phyloP scores from a whole-genome alignment of 2,888 invertebrate genomes.

The Trichacis sp. region DNA sequence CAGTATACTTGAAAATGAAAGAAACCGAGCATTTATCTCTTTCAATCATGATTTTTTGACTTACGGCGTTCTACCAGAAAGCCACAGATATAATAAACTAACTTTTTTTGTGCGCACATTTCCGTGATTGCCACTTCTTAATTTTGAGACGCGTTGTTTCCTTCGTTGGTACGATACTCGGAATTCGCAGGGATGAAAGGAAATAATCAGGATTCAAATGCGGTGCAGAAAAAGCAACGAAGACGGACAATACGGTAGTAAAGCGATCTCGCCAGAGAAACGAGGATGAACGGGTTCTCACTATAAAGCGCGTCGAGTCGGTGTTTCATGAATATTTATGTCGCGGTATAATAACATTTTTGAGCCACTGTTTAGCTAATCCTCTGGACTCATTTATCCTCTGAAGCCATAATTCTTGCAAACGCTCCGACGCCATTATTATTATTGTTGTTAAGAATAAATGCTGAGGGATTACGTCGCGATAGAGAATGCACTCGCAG shows the following conservation, averaged over 20 bases:
- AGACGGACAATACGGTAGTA: conserved; percentile 40
- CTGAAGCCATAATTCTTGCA: conserved; percentile 67
- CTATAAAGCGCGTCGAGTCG: conserved; percentile 48
- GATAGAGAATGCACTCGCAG: conserved; percentile 44
- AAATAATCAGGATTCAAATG: conserved; percentile 40
- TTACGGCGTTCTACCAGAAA: too few relatives aligned
- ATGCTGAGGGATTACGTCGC: conserved; percentile 62
- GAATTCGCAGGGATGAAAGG: not conserved
- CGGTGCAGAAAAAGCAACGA: conserved; percentile 31
- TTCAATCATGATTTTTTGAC: too few relatives aligned
- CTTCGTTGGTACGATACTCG: not conserved
- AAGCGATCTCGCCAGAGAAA: conserved; percentile 42
- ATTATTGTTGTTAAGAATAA: conserved; percentile 59
- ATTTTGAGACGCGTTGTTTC: not conserved
- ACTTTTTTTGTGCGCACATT: not conserved
- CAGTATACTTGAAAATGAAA: too few relatives aligned
- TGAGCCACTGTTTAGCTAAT: conserved; percentile 70
- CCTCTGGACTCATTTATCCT: conserved; percentile 69
- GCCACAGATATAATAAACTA: too few relatives aligned
- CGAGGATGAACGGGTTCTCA: conserved; percentile 45
- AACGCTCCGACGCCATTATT: conserved; percentile 67
- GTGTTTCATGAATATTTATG: conserved; percentile 68
- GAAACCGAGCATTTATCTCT: too few relatives aligned
- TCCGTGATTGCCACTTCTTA: not conserved
- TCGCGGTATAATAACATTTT: conserved; percentile 69